Percentiles rank a stretch among this genome's conserved stretches.
These are phyloP conservation scores for Carassius gibelio DNA, from an alignment of 2,113 vertebrate genomes.

Conservation along the genomic window DNA sequence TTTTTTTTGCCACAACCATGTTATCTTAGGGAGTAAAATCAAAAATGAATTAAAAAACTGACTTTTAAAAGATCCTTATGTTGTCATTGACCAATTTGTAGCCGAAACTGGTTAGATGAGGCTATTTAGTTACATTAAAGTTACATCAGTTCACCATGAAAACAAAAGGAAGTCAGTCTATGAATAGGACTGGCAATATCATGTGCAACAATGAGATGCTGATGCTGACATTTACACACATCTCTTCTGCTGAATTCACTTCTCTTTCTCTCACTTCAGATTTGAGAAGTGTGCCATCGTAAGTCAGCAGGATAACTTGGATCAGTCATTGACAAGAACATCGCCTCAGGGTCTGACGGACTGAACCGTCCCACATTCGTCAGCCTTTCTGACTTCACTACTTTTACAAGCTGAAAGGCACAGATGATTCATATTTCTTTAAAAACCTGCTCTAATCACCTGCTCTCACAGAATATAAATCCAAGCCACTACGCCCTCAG, in stretches of 20 bases:
- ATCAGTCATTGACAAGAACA: constrained; percentile 36
- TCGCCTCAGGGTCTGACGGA: constrained; percentile 14
- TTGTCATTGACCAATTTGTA: background rate
- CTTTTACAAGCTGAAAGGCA: constrained; percentile 35
- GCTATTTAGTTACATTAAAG: background rate
- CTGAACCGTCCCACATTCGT: constrained; percentile 13
- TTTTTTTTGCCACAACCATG: too few relatives aligned
- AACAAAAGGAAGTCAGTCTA: background rate
- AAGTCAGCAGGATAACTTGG: constrained; percentile 20
- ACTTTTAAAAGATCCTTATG: background rate
- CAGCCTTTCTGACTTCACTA: constrained; percentile 13
- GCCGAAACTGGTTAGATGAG: background rate
- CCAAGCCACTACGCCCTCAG: constrained; percentile 19
- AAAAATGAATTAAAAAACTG: background rate
- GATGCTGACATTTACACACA: background rate
- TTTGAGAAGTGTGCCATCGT: constrained; percentile 5
- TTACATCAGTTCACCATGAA: background rate
- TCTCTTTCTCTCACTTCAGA: background rate
- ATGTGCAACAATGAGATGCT: background rate
- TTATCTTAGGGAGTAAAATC: background rate
- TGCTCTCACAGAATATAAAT: constrained; percentile 21
- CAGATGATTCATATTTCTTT: constrained; percentile 21
- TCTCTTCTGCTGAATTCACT: constrained; percentile 11
- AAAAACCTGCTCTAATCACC: constrained; percentile 27
- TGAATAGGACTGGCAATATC: background rate